Evolutionary conservation across 2,797 vertebrate genomes (phyloP), one percentile per base, ranked within the genome.

Genomic region (Intellagama lesueurii): DNA sequence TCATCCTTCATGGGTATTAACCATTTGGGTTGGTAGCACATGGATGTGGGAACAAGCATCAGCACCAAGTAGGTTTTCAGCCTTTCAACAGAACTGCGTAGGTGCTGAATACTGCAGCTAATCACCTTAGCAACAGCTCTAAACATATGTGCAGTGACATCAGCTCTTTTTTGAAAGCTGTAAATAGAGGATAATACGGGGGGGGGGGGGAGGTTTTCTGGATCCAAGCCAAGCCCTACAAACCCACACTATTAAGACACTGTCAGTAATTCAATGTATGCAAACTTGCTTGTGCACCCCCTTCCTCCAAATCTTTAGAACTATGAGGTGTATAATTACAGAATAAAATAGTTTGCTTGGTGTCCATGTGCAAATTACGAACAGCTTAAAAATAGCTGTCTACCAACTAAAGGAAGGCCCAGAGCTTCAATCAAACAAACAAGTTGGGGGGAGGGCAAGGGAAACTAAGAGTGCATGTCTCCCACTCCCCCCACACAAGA

Each of bases 131-230:
- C 96, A 97, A 97, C 96, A 66, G 95, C 94, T 96, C 96, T 95
- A 96, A 97, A 97, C 97, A 96, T 96, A 96, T 95, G 96, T 97
- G 96, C 95, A 78, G 91, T 94, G 92, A 96, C 94, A 97, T 96
- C 95, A 97, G 96, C 94, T 94, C 94, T 96, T 96, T 96, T 91
- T 91, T 91, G 92, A 94, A 94, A 94, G 95, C 97, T 96, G 96
- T 22, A 97, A 97, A 97, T 94, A 97, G 96, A 96, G 94, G 91
- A 96, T 95, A 96, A 95, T 93, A 92, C 7, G 72, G n/a, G 72
- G 93, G 80, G 90, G 80, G 90, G 94, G 60, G 22, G 60, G n/a
- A 44, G 85, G 40, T 40, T 40, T 40, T 70, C 85, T 91, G 90
- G 94, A 94, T 84, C 76, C 5, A 5, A 94, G 93, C 95, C 94